phyloP scores from a whole-genome alignment of 1,140 invertebrate species.

The Triops cancriformis region DNA sequence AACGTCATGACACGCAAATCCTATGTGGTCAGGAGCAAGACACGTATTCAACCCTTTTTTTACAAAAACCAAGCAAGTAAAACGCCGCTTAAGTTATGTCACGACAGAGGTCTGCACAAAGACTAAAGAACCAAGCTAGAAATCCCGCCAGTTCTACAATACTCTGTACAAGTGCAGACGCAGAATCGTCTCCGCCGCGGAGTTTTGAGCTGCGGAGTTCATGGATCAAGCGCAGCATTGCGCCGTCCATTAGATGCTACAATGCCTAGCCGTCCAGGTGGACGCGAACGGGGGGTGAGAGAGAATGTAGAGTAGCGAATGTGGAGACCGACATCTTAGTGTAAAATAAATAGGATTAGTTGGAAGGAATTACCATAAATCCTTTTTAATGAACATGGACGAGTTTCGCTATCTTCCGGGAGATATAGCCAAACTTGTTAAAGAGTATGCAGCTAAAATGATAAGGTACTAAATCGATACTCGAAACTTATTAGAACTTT shows the following conservation, averaged over 20 bases:
- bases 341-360: neutral
- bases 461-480: neutral
- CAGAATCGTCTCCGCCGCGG: neutral
- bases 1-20: neutral
- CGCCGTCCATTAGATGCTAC: neutral
- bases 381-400: neutral
- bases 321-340: neutral
- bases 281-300: neutral
- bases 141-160: neutral
- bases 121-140: neutral
- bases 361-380: neutral
- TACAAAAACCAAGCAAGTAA: neutral
- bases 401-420: neutral
- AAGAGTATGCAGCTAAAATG: neutral
- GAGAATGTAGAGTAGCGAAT: neutral
- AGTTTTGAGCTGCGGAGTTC: neutral
- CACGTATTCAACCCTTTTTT: neutral
- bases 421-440: neutral
- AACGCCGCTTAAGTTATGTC: neutral
- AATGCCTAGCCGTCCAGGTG: neutral
- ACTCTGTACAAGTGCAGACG: neutral
- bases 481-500: neutral
- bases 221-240: slow-evolving; percentile 12
- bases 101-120: slow-evolving; percentile 5
- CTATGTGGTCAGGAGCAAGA: neutral